Conservation (phyloP, 2,888 invertebrate species). For the Himalopsyche japonica region DNA sequence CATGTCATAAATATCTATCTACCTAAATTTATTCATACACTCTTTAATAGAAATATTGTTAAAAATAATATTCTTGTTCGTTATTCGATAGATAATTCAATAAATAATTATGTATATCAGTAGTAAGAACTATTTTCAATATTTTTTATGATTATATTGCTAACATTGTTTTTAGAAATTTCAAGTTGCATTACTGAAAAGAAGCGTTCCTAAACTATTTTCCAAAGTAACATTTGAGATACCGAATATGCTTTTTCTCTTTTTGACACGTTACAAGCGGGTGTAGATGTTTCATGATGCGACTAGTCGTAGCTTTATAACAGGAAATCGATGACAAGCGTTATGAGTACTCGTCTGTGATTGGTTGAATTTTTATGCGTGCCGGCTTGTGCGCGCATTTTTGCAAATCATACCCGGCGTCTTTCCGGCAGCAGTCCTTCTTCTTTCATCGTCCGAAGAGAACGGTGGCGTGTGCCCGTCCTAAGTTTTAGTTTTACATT, state of each 20-base stretch:
- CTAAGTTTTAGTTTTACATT: slow-evolving; percentile 52
- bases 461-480: slow-evolving; percentile 54
- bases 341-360: slow-evolving; percentile 15
- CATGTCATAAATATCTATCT: too few species aligned
- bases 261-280: not conserved
- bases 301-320: not conserved
- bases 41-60: too few species aligned
- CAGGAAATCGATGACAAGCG: slow-evolving; percentile 29
- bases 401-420: slow-evolving; percentile 28
- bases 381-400: slow-evolving; percentile 17
- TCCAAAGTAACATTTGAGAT: not conserved
- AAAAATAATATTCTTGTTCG: too few species aligned
- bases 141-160: not conserved
- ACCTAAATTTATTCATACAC: too few species aligned
- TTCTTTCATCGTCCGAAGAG: slow-evolving; percentile 60
- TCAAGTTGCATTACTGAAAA: not conserved
- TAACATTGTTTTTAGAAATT: not conserved
- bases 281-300: slow-evolving; percentile 2
- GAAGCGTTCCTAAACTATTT: not conserved
- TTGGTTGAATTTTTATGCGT: slow-evolving; percentile 17
- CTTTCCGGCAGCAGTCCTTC: slow-evolving; percentile 47
- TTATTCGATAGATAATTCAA: too few species aligned
- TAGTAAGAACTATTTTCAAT: too few species aligned
- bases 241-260: not conserved
- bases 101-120: too few species aligned